Evolutionary conservation across 2,888 invertebrate genomes (phyloP).

Genomic region (Diaperis boleti): DNA sequence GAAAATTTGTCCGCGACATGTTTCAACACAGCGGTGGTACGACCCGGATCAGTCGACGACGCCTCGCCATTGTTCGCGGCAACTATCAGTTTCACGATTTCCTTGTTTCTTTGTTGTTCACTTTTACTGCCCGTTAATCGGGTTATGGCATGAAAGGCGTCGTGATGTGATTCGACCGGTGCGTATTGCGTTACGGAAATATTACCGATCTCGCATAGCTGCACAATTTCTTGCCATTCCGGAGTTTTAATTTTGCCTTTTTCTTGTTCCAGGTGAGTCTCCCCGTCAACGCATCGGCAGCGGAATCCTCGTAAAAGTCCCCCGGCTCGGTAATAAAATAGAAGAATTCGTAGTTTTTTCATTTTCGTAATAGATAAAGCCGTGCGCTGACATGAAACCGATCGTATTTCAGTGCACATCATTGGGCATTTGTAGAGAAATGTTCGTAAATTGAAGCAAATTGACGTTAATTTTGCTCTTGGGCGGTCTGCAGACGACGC

Average conservation of each 20-base stretch:
- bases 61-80: slow-evolving; percentile 5
- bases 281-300: neutral
- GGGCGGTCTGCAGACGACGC: slow-evolving; percentile 33
- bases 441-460: slow-evolving; percentile 41
- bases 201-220: slow-evolving; percentile 15
- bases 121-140: slow-evolving; percentile 10
- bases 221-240: neutral
- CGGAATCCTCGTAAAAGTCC: slow-evolving; percentile 7
- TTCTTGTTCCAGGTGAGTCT: slow-evolving; percentile 17
- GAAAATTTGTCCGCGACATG: no score
- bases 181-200: slow-evolving; percentile 26
- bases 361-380: slow-evolving; percentile 18
- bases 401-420: slow-evolving; percentile 30
- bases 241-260: slow-evolving; percentile 1
- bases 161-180: slow-evolving; percentile 18
- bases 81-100: slow-evolving; percentile 19
- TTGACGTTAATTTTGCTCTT: slow-evolving; percentile 43
- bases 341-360: neutral
- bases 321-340: slow-evolving; percentile 2
- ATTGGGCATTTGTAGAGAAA: slow-evolving; percentile 23
- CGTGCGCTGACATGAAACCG: slow-evolving; percentile 2
- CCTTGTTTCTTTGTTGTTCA: slow-evolving; percentile 14
- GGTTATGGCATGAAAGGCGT: slow-evolving; percentile 14
- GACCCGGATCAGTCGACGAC: neutral
- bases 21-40: neutral